Conservation (phyloP, 2,113 vertebrate genomes). For the Sylvia atricapilla region DNA sequence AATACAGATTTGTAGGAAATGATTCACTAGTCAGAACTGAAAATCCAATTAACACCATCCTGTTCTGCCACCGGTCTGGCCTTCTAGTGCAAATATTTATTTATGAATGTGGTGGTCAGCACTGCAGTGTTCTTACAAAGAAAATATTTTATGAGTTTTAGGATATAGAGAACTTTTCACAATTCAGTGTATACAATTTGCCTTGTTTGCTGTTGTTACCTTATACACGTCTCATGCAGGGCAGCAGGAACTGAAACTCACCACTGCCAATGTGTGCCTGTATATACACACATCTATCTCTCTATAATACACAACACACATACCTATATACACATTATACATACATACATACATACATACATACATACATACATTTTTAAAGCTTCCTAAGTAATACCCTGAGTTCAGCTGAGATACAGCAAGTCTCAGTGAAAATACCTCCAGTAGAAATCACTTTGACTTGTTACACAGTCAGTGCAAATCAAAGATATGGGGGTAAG, state of each 20-base stretch:
- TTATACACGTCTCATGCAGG: background rate
- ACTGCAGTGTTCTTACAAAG: background rate
- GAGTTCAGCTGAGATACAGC: slow-evolving; percentile 1
- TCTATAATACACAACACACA: background rate
- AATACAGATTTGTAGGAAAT: background rate
- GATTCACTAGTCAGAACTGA: background rate
- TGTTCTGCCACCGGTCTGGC: background rate
- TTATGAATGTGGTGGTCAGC: background rate
- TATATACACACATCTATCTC: background rate
- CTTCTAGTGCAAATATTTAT: background rate
- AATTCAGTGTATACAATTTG: background rate
- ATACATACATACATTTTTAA: background rate
- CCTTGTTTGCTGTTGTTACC: background rate
- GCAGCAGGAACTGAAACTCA: background rate
- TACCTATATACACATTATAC: background rate
- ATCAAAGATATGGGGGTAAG: slow-evolving; percentile 6
- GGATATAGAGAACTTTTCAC: background rate
- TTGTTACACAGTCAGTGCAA: slow-evolving; percentile 5
- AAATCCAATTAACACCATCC: background rate
- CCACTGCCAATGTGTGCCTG: rapidly evolving
- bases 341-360: background rate
- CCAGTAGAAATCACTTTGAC: background rate
- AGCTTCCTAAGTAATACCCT: background rate
- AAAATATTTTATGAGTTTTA: background rate
- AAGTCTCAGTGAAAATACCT: background rate